Evolutionary conservation across 1,140 invertebrate species (phyloP).

Genomic region (Drosophila athabasca): DNA sequence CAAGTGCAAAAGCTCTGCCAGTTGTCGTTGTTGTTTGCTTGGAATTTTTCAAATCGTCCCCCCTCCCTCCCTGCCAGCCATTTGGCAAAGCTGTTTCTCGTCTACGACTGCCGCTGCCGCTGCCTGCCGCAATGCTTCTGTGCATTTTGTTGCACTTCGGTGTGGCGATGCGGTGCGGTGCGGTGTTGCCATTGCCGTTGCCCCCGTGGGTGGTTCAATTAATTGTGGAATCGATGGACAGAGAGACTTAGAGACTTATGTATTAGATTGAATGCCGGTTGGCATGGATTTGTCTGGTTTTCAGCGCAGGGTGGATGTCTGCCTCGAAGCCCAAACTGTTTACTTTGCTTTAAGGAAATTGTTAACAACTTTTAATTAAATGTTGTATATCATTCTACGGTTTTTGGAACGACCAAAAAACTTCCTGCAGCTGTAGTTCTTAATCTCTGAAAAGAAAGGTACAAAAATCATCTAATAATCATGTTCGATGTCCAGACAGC

Average conservation of each 20-base stretch:
- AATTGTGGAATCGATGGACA: slow-evolving; percentile 30
- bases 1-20: slow-evolving; percentile 45
- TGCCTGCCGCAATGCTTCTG: slow-evolving; percentile 42
- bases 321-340: no score
- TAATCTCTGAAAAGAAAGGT: background rate
- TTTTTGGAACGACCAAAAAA: no score
- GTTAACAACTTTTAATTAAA: no score
- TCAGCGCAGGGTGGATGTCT: background rate
- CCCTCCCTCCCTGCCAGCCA: slow-evolving; percentile 44
- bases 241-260: background rate
- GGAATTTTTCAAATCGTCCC: slow-evolving; percentile 69
- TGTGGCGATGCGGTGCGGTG: slow-evolving; percentile 15
- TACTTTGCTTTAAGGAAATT: no score
- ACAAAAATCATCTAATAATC: background rate
- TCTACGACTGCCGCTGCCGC: background rate
- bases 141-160: slow-evolving; percentile 71
- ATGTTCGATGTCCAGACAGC: no score
- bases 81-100: slow-evolving; percentile 61
- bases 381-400: no score
- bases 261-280: slow-evolving; percentile 17
- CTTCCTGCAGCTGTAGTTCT: background rate
- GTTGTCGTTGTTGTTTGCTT: slow-evolving; percentile 61
- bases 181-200: background rate
- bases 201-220: slow-evolving; percentile 33
- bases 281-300: no score